Evolutionary conservation across 2,797 vertebrate genomes (phyloP).

Genomic region (Perdix hodgsoniae): DNA sequence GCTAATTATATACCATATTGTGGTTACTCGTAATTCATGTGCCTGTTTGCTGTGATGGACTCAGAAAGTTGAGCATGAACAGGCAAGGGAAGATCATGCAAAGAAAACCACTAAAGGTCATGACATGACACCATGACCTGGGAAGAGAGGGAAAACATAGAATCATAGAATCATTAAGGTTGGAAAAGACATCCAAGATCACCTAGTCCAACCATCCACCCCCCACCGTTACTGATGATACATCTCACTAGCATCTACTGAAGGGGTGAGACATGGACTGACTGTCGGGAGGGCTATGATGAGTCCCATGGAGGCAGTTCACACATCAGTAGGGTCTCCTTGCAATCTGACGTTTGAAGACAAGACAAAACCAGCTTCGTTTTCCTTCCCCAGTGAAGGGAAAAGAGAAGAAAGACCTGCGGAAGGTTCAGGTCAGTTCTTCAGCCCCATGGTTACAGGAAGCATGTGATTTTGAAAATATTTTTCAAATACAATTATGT

Average conservation of each 20-base stretch:
- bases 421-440: neutral
- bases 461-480: slow-evolving; percentile 29
- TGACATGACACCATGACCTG: neutral
- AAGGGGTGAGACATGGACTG: too few species aligned
- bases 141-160: neutral
- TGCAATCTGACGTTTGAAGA: neutral
- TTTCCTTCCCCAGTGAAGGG: neutral
- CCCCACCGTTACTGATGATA: too few species aligned
- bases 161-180: too few species aligned
- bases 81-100: neutral
- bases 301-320: neutral
- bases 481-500: slow-evolving; percentile 69
- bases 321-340: neutral
- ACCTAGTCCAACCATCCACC: too few species aligned
- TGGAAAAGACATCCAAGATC: too few species aligned
- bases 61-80: neutral
- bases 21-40: neutral
- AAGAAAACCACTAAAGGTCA: neutral
- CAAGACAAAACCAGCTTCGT: neutral
- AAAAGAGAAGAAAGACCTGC: neutral
- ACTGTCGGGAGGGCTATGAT: too few species aligned
- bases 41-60: neutral
- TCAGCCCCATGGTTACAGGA: neutral
- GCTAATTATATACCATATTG: accelerated
- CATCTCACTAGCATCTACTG: too few species aligned